These are phyloP conservation scores for Rhagophthalmus giganteus DNA, from an alignment of 2,888 invertebrate species.

Conservation along the genomic window DNA sequence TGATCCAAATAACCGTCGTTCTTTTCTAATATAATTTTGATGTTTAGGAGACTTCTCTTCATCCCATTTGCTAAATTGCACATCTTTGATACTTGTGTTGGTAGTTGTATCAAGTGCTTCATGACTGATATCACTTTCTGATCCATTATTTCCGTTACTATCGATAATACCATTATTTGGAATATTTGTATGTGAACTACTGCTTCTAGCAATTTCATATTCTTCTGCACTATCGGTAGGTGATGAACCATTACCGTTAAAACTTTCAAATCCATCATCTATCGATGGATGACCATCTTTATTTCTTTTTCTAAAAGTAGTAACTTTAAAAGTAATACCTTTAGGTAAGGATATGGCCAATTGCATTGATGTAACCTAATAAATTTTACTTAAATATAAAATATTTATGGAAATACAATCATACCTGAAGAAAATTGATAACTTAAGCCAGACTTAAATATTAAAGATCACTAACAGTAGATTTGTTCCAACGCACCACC, in stretches of 20 bases:
- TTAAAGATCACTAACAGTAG: no score
- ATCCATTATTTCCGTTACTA: constrained; percentile 14
- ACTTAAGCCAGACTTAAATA: no score
- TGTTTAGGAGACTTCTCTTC: background rate
- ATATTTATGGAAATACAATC: no score
- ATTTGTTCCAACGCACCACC: no score
- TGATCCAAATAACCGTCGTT: background rate
- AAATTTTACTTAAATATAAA: no score
- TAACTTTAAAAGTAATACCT: constrained; percentile 3
- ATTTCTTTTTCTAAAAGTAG: constrained; percentile 1
- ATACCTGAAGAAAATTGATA: no score
- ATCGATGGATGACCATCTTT: constrained; percentile 53
- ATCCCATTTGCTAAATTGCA: background rate
- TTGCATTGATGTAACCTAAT: no score
- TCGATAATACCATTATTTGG: constrained; percentile 4
- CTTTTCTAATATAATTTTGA: background rate
- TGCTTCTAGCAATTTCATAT: constrained; percentile 11
- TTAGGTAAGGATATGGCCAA: no score
- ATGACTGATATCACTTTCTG: constrained; percentile 21
- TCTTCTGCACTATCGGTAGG: constrained; percentile 41
- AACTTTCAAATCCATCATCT: constrained; percentile 85
- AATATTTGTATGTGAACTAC: constrained; percentile 4
- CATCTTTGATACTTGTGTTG: background rate
- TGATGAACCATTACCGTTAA: constrained; percentile 79
- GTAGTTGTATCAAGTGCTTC: constrained; percentile 8